Percentiles rank a stretch among this genome's conserved stretches.
Conservation (phyloP, 2,113 vertebrate genomes). For the Oostethus manadensis region DNA sequence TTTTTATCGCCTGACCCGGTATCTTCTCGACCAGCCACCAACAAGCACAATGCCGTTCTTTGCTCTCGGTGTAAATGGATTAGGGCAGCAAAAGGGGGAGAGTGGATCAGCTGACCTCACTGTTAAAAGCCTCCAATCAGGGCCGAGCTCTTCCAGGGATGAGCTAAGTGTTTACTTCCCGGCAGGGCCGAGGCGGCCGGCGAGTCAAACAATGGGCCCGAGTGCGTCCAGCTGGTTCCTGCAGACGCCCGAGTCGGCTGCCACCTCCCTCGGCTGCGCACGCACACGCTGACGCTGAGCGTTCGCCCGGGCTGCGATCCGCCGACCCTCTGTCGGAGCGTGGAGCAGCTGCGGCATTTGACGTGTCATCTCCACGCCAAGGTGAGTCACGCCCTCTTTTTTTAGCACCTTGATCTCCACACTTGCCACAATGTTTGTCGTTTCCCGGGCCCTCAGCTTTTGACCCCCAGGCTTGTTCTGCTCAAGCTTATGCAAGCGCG, state of each 20-base stretch:
- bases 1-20: background rate
- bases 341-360: conserved; percentile 67
- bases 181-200: conserved; percentile 66
- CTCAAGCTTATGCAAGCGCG: conserved; percentile 56
- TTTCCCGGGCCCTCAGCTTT: conserved; percentile 40
- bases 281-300: conserved; percentile 81
- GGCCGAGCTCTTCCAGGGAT: background rate
- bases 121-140: conserved; percentile 29
- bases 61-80: conserved; percentile 4
- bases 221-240: conserved; percentile 59
- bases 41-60: conserved; percentile 9
- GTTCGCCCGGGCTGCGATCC: conserved; percentile 42
- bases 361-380: conserved; percentile 55
- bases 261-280: conserved; percentile 75
- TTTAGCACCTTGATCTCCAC: too few relatives aligned
- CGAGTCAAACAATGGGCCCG: conserved; percentile 61
- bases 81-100: conserved; percentile 16
- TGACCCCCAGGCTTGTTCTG: conserved; percentile 50
- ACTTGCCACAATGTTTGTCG: conserved; percentile 48
- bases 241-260: conserved; percentile 71
- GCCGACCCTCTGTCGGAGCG: conserved; percentile 65
- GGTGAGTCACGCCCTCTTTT: conserved; percentile 51
- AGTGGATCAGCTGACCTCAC: conserved; percentile 35
- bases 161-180: conserved; percentile 56
- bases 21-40: conserved; percentile 3